Percentiles rank a stretch among this genome's conserved stretches.
Conservation (phyloP, 2,888 invertebrate genomes). For the Poecilus cupreus region DNA sequence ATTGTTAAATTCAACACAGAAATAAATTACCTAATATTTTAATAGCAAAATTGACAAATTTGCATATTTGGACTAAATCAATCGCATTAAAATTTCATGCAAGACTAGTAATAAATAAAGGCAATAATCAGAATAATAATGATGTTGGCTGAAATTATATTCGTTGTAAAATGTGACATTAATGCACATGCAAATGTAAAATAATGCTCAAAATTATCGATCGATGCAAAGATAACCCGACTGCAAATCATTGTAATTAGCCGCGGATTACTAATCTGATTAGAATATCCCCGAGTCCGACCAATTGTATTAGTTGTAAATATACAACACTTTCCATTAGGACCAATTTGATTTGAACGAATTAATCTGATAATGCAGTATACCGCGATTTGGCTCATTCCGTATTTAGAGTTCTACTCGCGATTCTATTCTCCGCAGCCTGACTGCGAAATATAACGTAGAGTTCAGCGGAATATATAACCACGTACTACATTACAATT, state of each 20-base stretch:
- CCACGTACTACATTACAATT: slow-evolving; percentile 33
- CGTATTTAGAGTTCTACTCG: background rate
- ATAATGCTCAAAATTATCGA: slow-evolving; percentile 8
- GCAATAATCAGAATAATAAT: slow-evolving; percentile 15
- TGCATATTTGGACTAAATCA: background rate
- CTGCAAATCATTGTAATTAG: slow-evolving; percentile 12
- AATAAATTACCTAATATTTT: background rate
- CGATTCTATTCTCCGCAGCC: background rate
- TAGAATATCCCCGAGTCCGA: background rate
- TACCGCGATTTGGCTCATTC: background rate
- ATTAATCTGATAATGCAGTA: slow-evolving; percentile 4
- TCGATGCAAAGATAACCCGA: slow-evolving; percentile 6
- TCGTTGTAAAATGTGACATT: background rate
- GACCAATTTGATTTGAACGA: slow-evolving; percentile 25
- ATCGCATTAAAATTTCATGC: slow-evolving; percentile 1
- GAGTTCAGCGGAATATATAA: background rate
- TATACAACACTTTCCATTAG: slow-evolving; percentile 28
- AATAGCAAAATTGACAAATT: background rate
- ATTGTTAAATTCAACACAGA: background rate
- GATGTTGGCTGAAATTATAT: slow-evolving; percentile 5
- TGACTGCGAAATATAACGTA: background rate
- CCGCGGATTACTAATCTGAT: slow-evolving; percentile 34
- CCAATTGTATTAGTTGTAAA: slow-evolving; percentile 31
- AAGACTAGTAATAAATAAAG: background rate
- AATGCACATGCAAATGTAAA: slow-evolving; percentile 15